These are phyloP conservation scores for Apodemia zela DNA, from an alignment of 2,888 invertebrate genomes.

Conservation along the genomic window DNA sequence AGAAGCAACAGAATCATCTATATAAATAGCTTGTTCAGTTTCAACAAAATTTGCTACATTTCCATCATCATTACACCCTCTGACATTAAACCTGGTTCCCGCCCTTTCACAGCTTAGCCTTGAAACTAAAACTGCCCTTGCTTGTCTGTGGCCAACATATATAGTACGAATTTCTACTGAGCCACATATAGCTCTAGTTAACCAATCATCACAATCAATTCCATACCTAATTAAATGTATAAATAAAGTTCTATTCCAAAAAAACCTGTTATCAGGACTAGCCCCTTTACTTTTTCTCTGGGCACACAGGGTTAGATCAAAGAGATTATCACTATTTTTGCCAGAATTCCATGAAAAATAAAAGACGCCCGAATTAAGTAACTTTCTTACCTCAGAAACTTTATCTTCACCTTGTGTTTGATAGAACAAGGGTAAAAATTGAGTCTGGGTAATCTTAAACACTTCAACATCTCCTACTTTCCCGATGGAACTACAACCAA, in stretches of 20 bases:
- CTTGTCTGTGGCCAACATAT: conserved; percentile 97
- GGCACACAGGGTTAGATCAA: conserved; percentile 96
- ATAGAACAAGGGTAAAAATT: conserved; percentile 92
- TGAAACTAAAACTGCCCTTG: conserved; percentile 96
- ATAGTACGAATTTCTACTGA: conserved; percentile 98
- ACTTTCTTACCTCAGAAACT: conserved; percentile 86
- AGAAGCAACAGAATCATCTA: conserved; percentile 94
- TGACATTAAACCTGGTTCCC: conserved; percentile 97
- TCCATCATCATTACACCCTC: conserved; percentile 99
- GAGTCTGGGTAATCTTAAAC: conserved; percentile 95
- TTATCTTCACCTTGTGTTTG: conserved; percentile 82
- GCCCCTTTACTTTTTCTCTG: conserved; percentile 91
- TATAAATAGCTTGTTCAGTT: conserved; percentile 97
- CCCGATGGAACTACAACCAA: conserved; percentile 97
- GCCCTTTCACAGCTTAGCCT: conserved; percentile 98
- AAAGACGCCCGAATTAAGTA: conserved; percentile 98
- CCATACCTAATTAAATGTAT: conserved; percentile 95
- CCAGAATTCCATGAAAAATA: conserved; percentile 94
- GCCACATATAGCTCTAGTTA: conserved; percentile 97
- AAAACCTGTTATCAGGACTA: conserved; percentile 96
- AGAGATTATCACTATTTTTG: conserved; percentile 70
- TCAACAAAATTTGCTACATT: conserved; percentile 99
- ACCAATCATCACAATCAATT: conserved; percentile 94
- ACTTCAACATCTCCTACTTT: conserved; percentile 97
- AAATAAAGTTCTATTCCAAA: conserved; percentile 98